Conservation (phyloP, 2,888 invertebrate genomes). For the Tigriopus californicus region DNA sequence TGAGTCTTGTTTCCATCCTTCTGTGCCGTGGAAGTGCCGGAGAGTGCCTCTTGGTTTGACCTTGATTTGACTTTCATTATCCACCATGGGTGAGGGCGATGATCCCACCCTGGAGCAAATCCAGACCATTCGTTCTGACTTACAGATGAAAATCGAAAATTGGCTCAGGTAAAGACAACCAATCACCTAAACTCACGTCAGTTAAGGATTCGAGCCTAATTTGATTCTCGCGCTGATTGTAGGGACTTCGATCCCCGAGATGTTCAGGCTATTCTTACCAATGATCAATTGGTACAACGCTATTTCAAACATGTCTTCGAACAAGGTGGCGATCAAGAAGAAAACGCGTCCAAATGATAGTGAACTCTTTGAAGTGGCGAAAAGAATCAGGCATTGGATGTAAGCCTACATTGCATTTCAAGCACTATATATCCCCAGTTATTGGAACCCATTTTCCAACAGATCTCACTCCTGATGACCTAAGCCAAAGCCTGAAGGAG, state of each 20-base stretch:
- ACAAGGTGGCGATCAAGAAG: constrained; percentile 50
- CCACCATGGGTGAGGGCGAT: neutral
- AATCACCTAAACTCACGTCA: no score
- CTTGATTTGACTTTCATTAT: neutral
- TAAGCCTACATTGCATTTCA: neutral
- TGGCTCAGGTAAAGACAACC: neutral
- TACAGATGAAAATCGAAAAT: neutral
- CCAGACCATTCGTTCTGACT: neutral
- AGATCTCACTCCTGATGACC: constrained; percentile 6
- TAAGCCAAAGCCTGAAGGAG: neutral
- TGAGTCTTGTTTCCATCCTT: neutral
- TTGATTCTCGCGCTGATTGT: no score
- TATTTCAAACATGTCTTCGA: constrained; percentile 34
- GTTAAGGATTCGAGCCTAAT: no score
- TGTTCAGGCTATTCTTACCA: constrained; percentile 44
- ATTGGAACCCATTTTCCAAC: constrained; percentile 20
- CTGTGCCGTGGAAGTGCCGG: neutral
- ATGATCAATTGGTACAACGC: constrained; percentile 48
- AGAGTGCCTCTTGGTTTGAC: neutral
- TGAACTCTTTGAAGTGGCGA: constrained; percentile 63
- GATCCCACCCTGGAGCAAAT: neutral
- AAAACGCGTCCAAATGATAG: constrained; percentile 53
- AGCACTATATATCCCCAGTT: no score
- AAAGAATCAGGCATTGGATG: constrained; percentile 34
- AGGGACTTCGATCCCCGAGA: constrained; percentile 47